phyloP scores from a whole-genome alignment of 92 coral and sea anemone genomes.

The Palythoa grandiflora region DNA sequence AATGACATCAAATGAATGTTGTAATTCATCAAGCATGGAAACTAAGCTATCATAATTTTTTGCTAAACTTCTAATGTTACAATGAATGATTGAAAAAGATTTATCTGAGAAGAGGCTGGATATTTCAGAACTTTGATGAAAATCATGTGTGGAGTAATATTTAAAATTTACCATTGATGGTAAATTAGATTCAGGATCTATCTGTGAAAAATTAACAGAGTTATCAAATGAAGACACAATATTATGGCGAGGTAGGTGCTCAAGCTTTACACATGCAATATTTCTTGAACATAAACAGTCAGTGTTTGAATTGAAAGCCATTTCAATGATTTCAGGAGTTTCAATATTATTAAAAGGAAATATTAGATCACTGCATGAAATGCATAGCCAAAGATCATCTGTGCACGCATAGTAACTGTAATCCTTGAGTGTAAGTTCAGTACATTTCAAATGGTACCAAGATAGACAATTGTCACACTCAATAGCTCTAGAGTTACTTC shows the following conservation, averaged over 20 bases:
- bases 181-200: background rate
- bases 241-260: conserved; percentile 14
- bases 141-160: conserved; percentile 36
- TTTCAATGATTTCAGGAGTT: conserved; percentile 29
- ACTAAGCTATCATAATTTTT: conserved; percentile 46
- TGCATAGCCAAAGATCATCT: conserved; percentile 28
- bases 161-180: conserved; percentile 32
- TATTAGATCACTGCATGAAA: conserved; percentile 5
- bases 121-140: conserved; percentile 26
- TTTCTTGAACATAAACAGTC: conserved; percentile 24
- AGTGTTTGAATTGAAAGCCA: conserved; percentile 24
- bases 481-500: conserved; percentile 24
- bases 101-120: conserved; percentile 31
- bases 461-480: too few relatives aligned
- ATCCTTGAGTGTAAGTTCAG: conserved; percentile 26
- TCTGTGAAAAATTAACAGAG: conserved; percentile 13
- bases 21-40: conserved; percentile 39
- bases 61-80: conserved; percentile 54
- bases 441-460: conserved; percentile 8
- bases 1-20: conserved; percentile 49
- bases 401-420: conserved; percentile 24
- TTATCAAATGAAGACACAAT: conserved; percentile 17
- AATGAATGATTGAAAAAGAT: conserved; percentile 49
- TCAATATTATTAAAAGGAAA: conserved; percentile 27
- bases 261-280: conserved; percentile 25